A percentile compares a stretch with the other conserved stretches of the same genome.
phyloP scores from a whole-genome alignment of 2,113 vertebrate genomes.

The Proteles cristata region DNA sequence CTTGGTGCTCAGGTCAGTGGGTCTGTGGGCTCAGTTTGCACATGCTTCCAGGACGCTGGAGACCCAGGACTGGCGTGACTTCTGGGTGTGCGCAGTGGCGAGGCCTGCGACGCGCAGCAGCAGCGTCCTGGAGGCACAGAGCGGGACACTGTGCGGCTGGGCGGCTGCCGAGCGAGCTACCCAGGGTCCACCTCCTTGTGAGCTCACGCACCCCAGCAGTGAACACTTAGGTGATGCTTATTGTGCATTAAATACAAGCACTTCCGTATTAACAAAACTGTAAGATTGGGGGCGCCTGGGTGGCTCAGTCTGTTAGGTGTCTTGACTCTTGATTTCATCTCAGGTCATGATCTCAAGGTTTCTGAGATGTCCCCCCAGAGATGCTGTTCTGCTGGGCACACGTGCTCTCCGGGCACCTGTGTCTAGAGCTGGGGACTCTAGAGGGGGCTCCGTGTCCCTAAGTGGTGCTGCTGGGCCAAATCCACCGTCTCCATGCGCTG shows the following conservation, averaged over 20 bases:
- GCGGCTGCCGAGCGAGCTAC: not conserved
- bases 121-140: not conserved
- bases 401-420: not conserved
- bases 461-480: not conserved
- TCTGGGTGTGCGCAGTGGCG: not conserved
- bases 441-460: not conserved
- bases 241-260: not conserved
- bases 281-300: not conserved
- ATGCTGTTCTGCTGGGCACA: not conserved
- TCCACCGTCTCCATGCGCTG: not conserved
- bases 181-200: rapidly evolving
- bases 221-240: not conserved
- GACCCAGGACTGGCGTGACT: not conserved
- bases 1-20: not conserved
- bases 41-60: too few species aligned
- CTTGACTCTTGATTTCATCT: too few species aligned
- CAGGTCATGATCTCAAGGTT: too few species aligned
- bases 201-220: not conserved
- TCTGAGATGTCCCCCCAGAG: not conserved
- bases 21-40: not conserved
- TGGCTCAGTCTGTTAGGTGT: too few species aligned
- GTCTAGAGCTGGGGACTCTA: not conserved
- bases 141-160: not conserved
- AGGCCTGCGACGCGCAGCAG: not conserved
- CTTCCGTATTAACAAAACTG: not conserved